Percentiles rank a stretch among this genome's conserved stretches.
Conservation (phyloP, 2,888 invertebrate genomes). For the Scelioninae gen. 1 region DNA sequence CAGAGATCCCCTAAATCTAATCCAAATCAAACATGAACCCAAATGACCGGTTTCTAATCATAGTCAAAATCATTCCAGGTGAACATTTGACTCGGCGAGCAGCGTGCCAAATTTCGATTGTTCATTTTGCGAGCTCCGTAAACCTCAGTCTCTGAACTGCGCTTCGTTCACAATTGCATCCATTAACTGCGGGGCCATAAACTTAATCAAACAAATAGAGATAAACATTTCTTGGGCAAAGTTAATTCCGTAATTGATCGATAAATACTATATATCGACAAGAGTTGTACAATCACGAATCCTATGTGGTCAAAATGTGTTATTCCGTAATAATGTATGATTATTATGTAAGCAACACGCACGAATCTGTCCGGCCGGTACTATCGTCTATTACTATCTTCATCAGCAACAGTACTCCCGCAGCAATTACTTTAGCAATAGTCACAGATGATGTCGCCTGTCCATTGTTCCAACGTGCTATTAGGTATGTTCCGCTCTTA, state of each 20-base stretch:
- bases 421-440: conserved; percentile 82
- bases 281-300: conserved; percentile 17
- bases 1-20: too few relatives aligned
- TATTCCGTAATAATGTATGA: conserved; percentile 44
- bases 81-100: conserved; percentile 14
- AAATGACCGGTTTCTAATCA: conserved; percentile 1
- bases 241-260: conserved; percentile 43
- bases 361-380: conserved; percentile 17
- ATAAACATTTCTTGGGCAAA: conserved; percentile 28
- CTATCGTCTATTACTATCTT: conserved; percentile 68
- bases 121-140: conserved; percentile 20
- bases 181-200: conserved; percentile 45
- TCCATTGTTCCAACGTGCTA: conserved; percentile 81
- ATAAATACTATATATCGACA: conserved; percentile 41
- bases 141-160: conserved; percentile 8
- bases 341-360: conserved; percentile 66
- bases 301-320: conserved; percentile 16
- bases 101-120: conserved; percentile 42
- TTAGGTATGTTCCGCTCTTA: conserved; percentile 79
- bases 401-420: conserved; percentile 67
- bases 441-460: conserved; percentile 80
- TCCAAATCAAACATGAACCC: background rate
- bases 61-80: conserved; percentile 14
- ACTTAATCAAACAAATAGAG: conserved; percentile 47
- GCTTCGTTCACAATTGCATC: conserved; percentile 35